These are phyloP conservation scores for Punctoribates punctum DNA, from an alignment of 2,888 invertebrate genomes.

Conservation along the genomic window DNA sequence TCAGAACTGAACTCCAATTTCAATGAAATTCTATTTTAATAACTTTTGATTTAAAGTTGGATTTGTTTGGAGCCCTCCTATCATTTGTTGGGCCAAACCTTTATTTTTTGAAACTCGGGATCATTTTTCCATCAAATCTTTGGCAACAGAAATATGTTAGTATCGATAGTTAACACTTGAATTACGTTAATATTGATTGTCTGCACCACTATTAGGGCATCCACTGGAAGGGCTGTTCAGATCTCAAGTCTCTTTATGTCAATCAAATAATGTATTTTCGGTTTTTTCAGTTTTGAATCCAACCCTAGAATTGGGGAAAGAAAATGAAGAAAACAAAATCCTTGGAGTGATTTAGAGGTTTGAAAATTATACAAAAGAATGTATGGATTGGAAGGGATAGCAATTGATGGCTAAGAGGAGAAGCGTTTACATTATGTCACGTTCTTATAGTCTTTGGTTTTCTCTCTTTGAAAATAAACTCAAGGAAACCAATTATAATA, in stretches of 20 bases:
- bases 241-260: not conserved
- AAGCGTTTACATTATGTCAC: constrained; percentile 12
- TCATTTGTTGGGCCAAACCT: too few species aligned
- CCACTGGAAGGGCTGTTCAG: not conserved
- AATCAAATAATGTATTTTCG: not conserved
- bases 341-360: not conserved
- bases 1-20: too few species aligned
- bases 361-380: not conserved
- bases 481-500: constrained; percentile 13
- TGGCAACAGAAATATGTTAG: too few species aligned
- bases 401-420: not conserved
- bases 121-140: too few species aligned
- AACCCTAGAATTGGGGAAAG: not conserved
- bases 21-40: too few species aligned
- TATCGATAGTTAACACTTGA: not conserved
- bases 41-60: too few species aligned
- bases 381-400: not conserved
- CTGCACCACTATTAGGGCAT: not conserved
- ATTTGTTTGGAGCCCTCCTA: too few species aligned
- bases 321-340: not conserved
- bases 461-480: not conserved
- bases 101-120: too few species aligned
- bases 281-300: not conserved
- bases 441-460: not conserved
- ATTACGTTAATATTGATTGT: not conserved